phyloP scores from a whole-genome alignment of 2,797 vertebrate genomes.

The Carduelis carduelis region DNA sequence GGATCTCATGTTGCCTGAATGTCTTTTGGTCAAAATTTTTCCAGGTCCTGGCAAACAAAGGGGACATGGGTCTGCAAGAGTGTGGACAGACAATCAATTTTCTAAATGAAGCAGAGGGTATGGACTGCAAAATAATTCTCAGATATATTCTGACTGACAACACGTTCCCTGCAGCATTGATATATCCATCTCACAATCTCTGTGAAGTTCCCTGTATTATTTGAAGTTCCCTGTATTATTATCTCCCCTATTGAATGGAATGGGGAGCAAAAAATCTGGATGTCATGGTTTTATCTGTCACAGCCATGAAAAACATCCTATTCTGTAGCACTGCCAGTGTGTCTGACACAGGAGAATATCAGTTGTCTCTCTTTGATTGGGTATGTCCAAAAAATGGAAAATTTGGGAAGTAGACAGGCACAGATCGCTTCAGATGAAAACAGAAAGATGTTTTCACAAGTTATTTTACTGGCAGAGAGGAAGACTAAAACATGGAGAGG shows the following conservation, averaged over 20 bases:
- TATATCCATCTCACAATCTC: neutral
- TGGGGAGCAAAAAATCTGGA: neutral
- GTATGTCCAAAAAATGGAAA: neutral
- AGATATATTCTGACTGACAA: neutral
- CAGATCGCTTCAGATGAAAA: neutral
- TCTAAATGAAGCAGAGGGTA: neutral
- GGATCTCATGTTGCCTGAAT: neutral
- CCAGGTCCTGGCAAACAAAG: neutral
- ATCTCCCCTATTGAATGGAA: neutral
- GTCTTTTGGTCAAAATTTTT: neutral
- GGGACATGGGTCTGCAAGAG: rapidly evolving
- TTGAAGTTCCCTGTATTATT: neutral
- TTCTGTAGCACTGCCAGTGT: neutral
- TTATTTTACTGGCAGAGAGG: neutral
- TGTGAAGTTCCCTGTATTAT: neutral
- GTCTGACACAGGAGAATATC: neutral
- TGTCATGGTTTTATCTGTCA: neutral
- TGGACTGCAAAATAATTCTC: neutral
- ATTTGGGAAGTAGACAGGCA: neutral
- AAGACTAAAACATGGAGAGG: neutral
- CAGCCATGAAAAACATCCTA: neutral
- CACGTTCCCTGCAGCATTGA: rapidly evolving
- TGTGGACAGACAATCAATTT: neutral
- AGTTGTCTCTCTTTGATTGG: neutral
- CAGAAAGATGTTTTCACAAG: neutral